These are phyloP conservation scores for Eulemur rufifrons DNA, from an alignment of 2,113 vertebrate species.

Conservation along the genomic window DNA sequence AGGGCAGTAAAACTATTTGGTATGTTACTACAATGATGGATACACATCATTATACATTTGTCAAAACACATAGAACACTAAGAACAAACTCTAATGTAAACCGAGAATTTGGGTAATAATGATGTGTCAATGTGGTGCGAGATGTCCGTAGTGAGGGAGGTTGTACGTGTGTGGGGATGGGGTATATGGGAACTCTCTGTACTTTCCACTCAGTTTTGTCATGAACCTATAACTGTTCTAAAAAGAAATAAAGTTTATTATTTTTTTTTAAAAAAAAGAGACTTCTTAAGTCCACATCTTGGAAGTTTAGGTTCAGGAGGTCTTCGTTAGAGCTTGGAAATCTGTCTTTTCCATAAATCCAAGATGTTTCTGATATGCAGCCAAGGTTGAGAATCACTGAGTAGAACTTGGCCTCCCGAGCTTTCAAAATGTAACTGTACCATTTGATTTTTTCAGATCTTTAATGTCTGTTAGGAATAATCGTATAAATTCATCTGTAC, in stretches of 20 bases:
- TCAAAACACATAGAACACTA: neutral
- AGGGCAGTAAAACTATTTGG: neutral
- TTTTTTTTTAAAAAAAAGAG: neutral
- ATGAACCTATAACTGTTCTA: neutral
- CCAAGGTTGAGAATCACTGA: neutral
- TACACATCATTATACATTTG: neutral
- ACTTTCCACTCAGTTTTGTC: neutral
- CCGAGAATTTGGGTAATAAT: neutral
- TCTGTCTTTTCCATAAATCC: neutral
- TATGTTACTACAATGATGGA: neutral
- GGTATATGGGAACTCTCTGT: neutral
- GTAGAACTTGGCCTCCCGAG: neutral
- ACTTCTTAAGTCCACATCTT: constrained; percentile 6
- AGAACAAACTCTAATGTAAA: neutral
- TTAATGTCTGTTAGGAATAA: neutral
- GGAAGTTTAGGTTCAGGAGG: constrained; percentile 16
- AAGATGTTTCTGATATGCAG: neutral
- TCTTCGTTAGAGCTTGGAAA: neutral
- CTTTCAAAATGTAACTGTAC: neutral
- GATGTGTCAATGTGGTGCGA: neutral
- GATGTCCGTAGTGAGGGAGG: too few species aligned
- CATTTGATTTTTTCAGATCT: neutral
- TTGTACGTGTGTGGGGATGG: neutral
- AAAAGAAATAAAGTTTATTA: neutral
- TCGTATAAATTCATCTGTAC: neutral